phyloP scores from a whole-genome alignment of 2,113 vertebrate species.

The Labeo catla region DNA sequence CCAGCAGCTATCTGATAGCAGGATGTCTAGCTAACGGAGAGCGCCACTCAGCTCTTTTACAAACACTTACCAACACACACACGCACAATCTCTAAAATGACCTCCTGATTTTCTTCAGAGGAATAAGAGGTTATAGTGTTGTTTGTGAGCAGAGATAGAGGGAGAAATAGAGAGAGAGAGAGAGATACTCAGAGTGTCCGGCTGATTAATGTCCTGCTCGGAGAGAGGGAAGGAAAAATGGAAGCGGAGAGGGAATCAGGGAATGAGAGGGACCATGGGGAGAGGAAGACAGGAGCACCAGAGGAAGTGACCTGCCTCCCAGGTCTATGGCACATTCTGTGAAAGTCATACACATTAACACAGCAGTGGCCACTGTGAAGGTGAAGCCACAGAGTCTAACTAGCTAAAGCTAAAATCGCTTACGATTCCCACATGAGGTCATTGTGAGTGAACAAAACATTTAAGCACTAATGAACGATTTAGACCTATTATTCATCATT shows the following conservation, averaged over 20 bases:
- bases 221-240: slow-evolving; percentile 35
- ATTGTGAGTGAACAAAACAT: slow-evolving; percentile 29
- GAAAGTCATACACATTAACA: slow-evolving; percentile 44
- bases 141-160: slow-evolving; percentile 21
- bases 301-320: slow-evolving; percentile 49
- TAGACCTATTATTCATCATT: slow-evolving; percentile 33
- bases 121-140: slow-evolving; percentile 13
- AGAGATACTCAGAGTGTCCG: slow-evolving; percentile 30
- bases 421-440: slow-evolving; percentile 19
- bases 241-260: not conserved
- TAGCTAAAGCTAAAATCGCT: slow-evolving; percentile 24
- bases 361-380: slow-evolving; percentile 30
- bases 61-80: slow-evolving; percentile 33
- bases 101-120: slow-evolving; percentile 24
- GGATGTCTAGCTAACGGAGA: slow-evolving; percentile 25
- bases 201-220: slow-evolving; percentile 52
- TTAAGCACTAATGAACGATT: slow-evolving; percentile 33
- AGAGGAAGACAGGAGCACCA: slow-evolving; percentile 20
- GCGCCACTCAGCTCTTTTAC: slow-evolving; percentile 34
- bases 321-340: slow-evolving; percentile 37
- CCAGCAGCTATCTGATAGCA: slow-evolving; percentile 45
- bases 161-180: not conserved
- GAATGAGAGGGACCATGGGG: slow-evolving; percentile 9
- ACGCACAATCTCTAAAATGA: slow-evolving; percentile 12
- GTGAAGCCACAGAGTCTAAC: slow-evolving; percentile 34